phyloP scores from a whole-genome alignment of 2,113 vertebrate genomes.

The Oncorhynchus nerka region DNA sequence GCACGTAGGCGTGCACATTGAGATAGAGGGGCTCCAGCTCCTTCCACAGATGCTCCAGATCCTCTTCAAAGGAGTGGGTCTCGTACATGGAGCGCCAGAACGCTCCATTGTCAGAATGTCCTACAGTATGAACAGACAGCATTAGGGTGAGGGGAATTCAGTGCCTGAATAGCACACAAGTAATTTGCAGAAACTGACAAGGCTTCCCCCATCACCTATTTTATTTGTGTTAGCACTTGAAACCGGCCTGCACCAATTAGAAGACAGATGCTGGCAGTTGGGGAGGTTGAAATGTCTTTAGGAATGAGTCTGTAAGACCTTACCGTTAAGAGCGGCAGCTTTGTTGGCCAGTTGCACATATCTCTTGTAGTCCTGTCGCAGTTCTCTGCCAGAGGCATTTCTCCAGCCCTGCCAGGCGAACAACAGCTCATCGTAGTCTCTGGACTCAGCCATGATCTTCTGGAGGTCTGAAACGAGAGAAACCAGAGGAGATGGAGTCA shows the following conservation, averaged over 20 bases:
- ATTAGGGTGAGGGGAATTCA: background rate
- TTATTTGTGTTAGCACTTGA: background rate
- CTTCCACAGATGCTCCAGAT: slow-evolving; percentile 86
- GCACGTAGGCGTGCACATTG: slow-evolving; percentile 91
- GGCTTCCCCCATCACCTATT: background rate
- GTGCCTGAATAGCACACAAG: no score
- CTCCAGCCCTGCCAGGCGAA: slow-evolving; percentile 92
- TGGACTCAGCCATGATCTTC: slow-evolving; percentile 83
- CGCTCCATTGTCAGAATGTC: slow-evolving; percentile 83
- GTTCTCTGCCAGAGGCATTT: slow-evolving; percentile 81
- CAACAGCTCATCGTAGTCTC: slow-evolving; percentile 83
- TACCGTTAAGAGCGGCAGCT: slow-evolving; percentile 88
- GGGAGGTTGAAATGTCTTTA: background rate
- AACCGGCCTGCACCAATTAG: no score
- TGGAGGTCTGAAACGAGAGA: slow-evolving; percentile 80
- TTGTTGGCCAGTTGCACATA: slow-evolving; percentile 91
- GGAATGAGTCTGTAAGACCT: slow-evolving; percentile 34
- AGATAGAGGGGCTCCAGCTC: slow-evolving; percentile 90
- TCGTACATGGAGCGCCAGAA: slow-evolving; percentile 92
- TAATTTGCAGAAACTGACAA: background rate
- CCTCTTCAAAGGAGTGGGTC: slow-evolving; percentile 82
- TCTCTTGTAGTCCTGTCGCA: slow-evolving; percentile 79
- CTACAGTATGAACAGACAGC: slow-evolving; percentile 56
- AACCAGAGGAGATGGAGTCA: background rate
- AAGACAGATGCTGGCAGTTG: no score